These are phyloP conservation scores for Caenorhabditis afra DNA, from an alignment of 2,888 invertebrate species.

Conservation along the genomic window DNA sequence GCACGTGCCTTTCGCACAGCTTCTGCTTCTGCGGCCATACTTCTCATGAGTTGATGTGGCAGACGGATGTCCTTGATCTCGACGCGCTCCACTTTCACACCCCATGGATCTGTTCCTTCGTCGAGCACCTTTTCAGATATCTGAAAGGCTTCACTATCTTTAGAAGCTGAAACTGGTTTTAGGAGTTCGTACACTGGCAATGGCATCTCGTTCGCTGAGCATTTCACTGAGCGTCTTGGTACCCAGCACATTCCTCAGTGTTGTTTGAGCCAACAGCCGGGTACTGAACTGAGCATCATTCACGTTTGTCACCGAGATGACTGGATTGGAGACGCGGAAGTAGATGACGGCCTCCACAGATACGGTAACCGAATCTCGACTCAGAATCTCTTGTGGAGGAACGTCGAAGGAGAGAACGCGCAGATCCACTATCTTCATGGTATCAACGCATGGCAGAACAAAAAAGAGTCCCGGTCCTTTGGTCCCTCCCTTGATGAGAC, in stretches of 20 bases:
- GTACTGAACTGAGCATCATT: conserved; percentile 91
- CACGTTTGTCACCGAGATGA: conserved; percentile 82
- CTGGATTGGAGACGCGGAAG: conserved; percentile 70
- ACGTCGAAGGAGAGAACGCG: conserved; percentile 92
- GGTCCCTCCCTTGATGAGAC: conserved; percentile 87
- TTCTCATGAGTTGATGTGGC: conserved; percentile 92
- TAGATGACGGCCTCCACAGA: conserved; percentile 81
- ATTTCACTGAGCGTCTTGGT: conserved; percentile 81
- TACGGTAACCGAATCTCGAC: conserved; percentile 82
- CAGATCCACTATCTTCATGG: conserved; percentile 83
- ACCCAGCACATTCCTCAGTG: conserved; percentile 81
- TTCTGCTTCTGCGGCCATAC: conserved; percentile 96
- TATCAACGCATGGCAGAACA: conserved; percentile 93
- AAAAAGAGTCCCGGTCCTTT: conserved; percentile 91
- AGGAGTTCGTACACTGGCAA: conserved; percentile 74
- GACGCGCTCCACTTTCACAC: conserved; percentile 81
- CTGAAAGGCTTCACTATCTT: too few species aligned
- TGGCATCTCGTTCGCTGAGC: conserved; percentile 80
- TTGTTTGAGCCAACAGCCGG: conserved; percentile 85
- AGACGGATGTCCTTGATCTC: conserved; percentile 92
- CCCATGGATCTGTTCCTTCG: conserved; percentile 82
- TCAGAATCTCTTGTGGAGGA: conserved; percentile 89
- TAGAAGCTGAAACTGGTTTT: too few species aligned
- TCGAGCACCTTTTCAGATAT: conserved; percentile 82
- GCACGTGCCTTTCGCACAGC: conserved; percentile 92